Evolutionary conservation across 2,888 invertebrate species (phyloP), one percentile per base, ranked within the genome.

Genomic region (Epinotia brunnichana): DNA sequence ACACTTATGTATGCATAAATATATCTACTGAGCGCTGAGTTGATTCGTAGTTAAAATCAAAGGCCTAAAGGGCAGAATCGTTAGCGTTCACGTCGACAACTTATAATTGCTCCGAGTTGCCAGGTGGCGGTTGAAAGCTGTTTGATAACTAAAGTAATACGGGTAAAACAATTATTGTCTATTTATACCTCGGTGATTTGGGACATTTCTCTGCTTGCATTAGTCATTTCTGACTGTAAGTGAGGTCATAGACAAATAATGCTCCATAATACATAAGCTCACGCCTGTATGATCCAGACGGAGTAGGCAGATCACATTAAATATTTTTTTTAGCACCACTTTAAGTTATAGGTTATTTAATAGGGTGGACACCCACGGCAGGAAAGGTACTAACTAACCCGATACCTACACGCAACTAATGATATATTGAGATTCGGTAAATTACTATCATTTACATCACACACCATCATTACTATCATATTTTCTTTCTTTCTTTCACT

Each of bases 21-120:
- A 44, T 44, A 9, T 35, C 35, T 13, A 44, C 15, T 44, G 44
- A 15, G 15, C 5, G 44, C 51, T 19, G 17, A 19, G 51, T 19
- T n/a, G 9, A 51, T 51, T 51, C 19, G 10, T 51, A 51, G 51
- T 51, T 17, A 35, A 19, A 19, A 51, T n/a, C 19, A 51, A 51
- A 51, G 17, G 51, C 51, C 17, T 51, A 7, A 19, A n/a, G 5
- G 17, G 51, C 17, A 51, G 51, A 44, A 19, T 51, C 51, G 51
- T 51, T 51, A 51, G 51, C 51, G 51, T 19, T 19, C 44, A 44
- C 15, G 44, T 44, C 11, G 44, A 13, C 15, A 51, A 51, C 51
- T 51, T 51, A 51, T 51, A 51, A 51, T 51, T 51, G 51, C 51
- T 17, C 17, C 51, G 51, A 17, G 44, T 44, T 44, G 51, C 51